These are phyloP conservation scores for Anorthoa munda DNA, from an alignment of 2,888 invertebrate species.

Conservation along the genomic window DNA sequence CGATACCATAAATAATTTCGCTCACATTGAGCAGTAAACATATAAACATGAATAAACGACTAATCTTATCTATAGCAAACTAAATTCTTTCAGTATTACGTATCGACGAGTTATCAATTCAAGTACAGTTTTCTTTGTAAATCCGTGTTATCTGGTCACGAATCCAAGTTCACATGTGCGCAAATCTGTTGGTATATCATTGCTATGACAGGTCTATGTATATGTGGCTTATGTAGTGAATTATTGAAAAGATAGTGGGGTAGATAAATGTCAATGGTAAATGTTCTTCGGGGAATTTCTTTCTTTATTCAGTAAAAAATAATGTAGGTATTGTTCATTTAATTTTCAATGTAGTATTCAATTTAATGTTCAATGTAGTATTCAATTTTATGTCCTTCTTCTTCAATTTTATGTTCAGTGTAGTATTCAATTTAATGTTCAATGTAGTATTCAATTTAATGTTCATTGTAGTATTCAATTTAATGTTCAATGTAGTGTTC, in stretches of 20 bases:
- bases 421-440: too few relatives aligned
- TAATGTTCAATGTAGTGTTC: too few relatives aligned
- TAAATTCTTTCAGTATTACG: constrained; percentile 46
- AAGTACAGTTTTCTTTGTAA: constrained; percentile 34
- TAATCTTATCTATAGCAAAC: constrained; percentile 48
- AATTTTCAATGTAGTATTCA: too few relatives aligned
- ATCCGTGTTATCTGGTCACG: constrained; percentile 46
- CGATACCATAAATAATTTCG: neutral
- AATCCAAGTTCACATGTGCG: constrained; percentile 16
- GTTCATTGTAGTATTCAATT: too few relatives aligned
- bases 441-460: too few relatives aligned
- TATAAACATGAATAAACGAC: constrained; percentile 19
- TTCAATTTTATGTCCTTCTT: too few relatives aligned
- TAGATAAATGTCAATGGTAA: neutral
- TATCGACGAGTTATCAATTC: constrained; percentile 31
- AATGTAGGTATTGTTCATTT: too few relatives aligned
- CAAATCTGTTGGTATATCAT: constrained; percentile 22
- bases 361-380: too few relatives aligned
- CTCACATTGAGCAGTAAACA: constrained; percentile 2
- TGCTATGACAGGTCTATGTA: constrained; percentile 12
- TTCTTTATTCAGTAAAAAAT: too few relatives aligned
- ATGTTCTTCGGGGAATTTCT: neutral
- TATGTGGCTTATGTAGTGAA: constrained; percentile 5
- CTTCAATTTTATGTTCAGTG: too few relatives aligned
- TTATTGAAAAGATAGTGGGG: neutral